Conservation (phyloP, 2,888 invertebrate genomes). For the Drosophila borborema region DNA sequence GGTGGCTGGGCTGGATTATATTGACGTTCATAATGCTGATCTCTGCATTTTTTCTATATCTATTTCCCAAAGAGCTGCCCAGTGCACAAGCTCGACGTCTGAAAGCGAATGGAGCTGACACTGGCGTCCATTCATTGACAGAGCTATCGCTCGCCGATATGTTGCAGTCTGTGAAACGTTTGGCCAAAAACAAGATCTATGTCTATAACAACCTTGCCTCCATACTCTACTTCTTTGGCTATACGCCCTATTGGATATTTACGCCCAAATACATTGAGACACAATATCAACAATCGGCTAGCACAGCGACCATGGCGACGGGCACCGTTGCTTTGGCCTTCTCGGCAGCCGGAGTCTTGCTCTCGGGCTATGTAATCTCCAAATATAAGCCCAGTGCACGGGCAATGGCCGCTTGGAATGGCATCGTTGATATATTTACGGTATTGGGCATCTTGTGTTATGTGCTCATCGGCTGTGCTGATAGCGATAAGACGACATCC, state of each 20-base stretch:
- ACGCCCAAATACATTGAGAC: slow-evolving; percentile 93
- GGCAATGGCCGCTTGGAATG: slow-evolving; percentile 89
- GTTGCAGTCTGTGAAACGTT: slow-evolving; percentile 87
- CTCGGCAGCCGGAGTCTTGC: slow-evolving; percentile 88
- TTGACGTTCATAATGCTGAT: slow-evolving; percentile 87
- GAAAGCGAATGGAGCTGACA: slow-evolving; percentile 64
- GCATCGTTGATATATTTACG: slow-evolving; percentile 88
- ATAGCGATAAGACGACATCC: slow-evolving; percentile 85
- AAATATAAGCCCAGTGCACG: slow-evolving; percentile 88
- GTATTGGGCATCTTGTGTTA: slow-evolving; percentile 88
- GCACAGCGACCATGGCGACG: slow-evolving; percentile 89
- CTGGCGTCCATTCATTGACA: slow-evolving; percentile 9
- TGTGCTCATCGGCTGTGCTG: slow-evolving; percentile 88
- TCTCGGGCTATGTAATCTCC: slow-evolving; percentile 88
- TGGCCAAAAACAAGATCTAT: slow-evolving; percentile 88
- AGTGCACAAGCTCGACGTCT: slow-evolving; percentile 87
- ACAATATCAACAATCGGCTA: slow-evolving; percentile 91
- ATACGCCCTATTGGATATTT: slow-evolving; percentile 91
- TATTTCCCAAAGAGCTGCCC: slow-evolving; percentile 90
- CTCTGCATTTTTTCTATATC: slow-evolving; percentile 87
- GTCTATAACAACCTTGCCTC: slow-evolving; percentile 90
- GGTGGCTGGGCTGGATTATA: slow-evolving; percentile 92
- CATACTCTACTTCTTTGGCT: slow-evolving; percentile 89
- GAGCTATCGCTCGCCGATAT: slow-evolving; percentile 86
- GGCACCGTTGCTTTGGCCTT: slow-evolving; percentile 89